Evolutionary conservation across 2,888 invertebrate species (phyloP).

Genomic region (Caenorhabditis sp.): DNA sequence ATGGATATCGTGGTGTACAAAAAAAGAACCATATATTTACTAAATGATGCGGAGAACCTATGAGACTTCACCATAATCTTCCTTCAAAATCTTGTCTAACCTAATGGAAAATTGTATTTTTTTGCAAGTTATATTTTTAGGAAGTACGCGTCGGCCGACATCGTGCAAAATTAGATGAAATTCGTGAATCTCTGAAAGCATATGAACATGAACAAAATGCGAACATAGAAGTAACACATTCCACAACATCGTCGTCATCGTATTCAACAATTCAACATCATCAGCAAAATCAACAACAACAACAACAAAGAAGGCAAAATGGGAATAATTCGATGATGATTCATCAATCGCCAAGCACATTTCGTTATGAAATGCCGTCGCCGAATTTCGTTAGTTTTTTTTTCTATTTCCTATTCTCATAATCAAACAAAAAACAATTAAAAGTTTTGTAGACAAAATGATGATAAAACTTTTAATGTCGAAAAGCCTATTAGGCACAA

Average conservation of each 20-base stretch:
- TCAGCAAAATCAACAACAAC: neutral
- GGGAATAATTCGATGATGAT: neutral
- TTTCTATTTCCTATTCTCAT: too few relatives aligned
- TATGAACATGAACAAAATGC: conserved; percentile 48
- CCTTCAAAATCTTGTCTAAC: too few relatives aligned
- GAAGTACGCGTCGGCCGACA: conserved; percentile 61
- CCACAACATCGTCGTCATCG: neutral
- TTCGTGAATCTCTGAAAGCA: conserved; percentile 61
- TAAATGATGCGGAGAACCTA: too few relatives aligned
- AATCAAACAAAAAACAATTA: neutral
- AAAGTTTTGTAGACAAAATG: neutral
- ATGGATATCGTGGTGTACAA: too few relatives aligned
- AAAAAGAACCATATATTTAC: too few relatives aligned
- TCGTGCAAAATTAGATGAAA: conserved; percentile 64
- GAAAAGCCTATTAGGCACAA: too few relatives aligned
- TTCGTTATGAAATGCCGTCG: neutral
- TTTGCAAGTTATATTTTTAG: conserved; percentile 46
- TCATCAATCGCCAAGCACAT: conserved; percentile 1
- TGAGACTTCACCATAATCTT: too few relatives aligned
- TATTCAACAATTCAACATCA: neutral
- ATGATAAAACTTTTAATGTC: too few relatives aligned
- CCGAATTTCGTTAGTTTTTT: conserved; percentile 6
- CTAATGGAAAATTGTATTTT: too few relatives aligned
- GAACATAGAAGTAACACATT: neutral
- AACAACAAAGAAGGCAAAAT: neutral